phyloP scores from a whole-genome alignment of 2,113 vertebrate species.

The Charina bottae region DNA sequence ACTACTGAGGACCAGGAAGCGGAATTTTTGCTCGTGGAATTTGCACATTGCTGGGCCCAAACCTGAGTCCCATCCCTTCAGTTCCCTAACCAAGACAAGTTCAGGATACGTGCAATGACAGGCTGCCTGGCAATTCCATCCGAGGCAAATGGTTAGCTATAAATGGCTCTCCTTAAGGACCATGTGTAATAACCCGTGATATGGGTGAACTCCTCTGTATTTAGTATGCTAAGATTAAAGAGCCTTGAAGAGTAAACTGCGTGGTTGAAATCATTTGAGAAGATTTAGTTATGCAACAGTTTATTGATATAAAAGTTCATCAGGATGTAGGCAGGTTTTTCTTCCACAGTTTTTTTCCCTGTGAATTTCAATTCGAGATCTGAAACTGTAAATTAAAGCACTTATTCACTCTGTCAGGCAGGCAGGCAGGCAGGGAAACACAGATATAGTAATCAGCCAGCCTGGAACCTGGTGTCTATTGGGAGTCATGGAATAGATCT shows the following conservation, averaged over 20 bases:
- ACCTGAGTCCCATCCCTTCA: neutral
- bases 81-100: neutral
- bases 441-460: slow-evolving; percentile 71
- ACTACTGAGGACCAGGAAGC: neutral
- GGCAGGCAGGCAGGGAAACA: slow-evolving; percentile 59
- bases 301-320: slow-evolving; percentile 28
- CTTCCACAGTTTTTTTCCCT: neutral
- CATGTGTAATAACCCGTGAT: neutral
- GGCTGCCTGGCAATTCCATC: neutral
- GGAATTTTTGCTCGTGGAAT: neutral
- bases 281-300: slow-evolving; percentile 20
- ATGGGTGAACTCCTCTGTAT: neutral
- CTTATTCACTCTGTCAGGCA: slow-evolving; percentile 56
- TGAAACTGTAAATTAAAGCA: slow-evolving; percentile 50
- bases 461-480: slow-evolving; percentile 54
- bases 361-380: slow-evolving; percentile 32
- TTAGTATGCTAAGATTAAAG: neutral
- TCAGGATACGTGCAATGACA: neutral
- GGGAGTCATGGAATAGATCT: slow-evolving; percentile 65
- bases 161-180: neutral
- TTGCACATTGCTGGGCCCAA: neutral
- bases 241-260: neutral
- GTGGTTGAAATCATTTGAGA: neutral
- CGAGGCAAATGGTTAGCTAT: neutral
- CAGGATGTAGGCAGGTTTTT: slow-evolving; percentile 21